Evolutionary conservation across 1,140 invertebrate genomes (phyloP).

Genomic region (Proales similis): DNA sequence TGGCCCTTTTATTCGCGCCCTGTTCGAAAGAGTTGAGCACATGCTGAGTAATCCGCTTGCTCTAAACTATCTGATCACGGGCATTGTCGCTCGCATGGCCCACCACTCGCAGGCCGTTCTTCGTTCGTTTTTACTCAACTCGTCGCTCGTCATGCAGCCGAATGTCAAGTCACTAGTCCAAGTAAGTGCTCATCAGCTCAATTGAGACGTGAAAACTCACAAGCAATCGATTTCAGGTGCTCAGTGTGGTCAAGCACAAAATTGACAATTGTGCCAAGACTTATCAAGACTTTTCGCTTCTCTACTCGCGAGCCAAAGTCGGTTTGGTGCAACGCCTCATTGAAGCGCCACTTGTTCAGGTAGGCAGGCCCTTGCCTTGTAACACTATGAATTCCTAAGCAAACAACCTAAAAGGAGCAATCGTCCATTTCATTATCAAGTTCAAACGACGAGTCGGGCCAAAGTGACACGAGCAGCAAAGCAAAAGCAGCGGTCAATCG

Average conservation of each 20-base stretch:
- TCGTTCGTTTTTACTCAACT: conserved; percentile 74
- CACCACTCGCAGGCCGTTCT: conserved; percentile 78
- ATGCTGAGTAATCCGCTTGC: conserved; percentile 76
- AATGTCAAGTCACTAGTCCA: conserved; percentile 81
- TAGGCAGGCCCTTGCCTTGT: too few species aligned
- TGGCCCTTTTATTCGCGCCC: conserved; percentile 73
- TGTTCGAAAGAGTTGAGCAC: conserved; percentile 72
- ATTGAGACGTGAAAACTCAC: too few species aligned
- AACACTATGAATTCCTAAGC: too few species aligned
- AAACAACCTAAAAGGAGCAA: too few species aligned
- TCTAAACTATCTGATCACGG: conserved; percentile 78
- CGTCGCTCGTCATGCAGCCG: conserved; percentile 75
- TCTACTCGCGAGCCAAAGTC: conserved; percentile 60
- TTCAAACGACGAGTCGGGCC: too few species aligned
- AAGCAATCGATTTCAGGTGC: conserved; percentile 66
- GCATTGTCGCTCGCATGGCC: conserved; percentile 73
- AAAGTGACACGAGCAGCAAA: too few species aligned
- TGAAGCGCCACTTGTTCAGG: too few species aligned
- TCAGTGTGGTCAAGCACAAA: conserved; percentile 74
- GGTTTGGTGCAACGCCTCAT: conserved; percentile 58
- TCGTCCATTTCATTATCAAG: too few species aligned
- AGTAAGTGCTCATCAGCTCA: too few species aligned
- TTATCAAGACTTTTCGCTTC: conserved; percentile 62
- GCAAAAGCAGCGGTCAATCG: too few species aligned
- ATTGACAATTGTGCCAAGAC: conserved; percentile 69